Conservation (phyloP, 1,140 invertebrate genomes). For the Centruroides sculpturatus region DNA sequence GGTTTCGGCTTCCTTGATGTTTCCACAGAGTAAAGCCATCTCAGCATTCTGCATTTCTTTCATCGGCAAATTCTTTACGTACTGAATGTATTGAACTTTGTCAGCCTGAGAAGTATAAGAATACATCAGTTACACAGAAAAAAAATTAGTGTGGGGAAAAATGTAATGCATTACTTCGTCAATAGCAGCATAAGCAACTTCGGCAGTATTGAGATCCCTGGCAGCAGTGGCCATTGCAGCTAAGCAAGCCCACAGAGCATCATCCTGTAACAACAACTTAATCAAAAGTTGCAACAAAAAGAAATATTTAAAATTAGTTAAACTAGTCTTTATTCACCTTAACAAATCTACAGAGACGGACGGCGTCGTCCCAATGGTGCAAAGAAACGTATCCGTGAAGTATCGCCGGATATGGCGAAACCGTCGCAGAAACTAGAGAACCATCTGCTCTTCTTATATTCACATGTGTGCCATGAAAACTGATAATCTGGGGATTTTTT, state of each 20-base stretch:
- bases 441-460: slow-evolving; percentile 54
- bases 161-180: slow-evolving; percentile 39
- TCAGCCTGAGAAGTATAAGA: slow-evolving; percentile 40
- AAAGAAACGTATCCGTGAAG: slow-evolving; percentile 46
- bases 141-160: neutral
- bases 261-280: slow-evolving; percentile 37
- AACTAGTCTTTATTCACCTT: slow-evolving; percentile 38
- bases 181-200: slow-evolving; percentile 86
- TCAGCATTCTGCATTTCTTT: slow-evolving; percentile 55
- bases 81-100: slow-evolving; percentile 77
- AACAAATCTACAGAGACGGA: slow-evolving; percentile 56
- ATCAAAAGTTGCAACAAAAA: slow-evolving; percentile 7
- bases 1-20: slow-evolving; percentile 61
- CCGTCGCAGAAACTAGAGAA: slow-evolving; percentile 42
- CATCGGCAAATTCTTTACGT: slow-evolving; percentile 50
- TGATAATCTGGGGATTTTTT: slow-evolving; percentile 55
- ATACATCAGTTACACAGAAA: neutral
- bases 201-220: slow-evolving; percentile 64
- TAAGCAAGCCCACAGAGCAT: slow-evolving; percentile 74
- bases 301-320: slow-evolving; percentile 14
- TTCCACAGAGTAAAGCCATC: slow-evolving; percentile 61
- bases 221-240: slow-evolving; percentile 68
- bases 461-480: slow-evolving; percentile 63
- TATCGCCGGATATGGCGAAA: slow-evolving; percentile 49
- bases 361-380: slow-evolving; percentile 55